These are phyloP conservation scores for Falco novaeseelandiae DNA, from an alignment of 2,797 vertebrate species.

Conservation along the genomic window DNA sequence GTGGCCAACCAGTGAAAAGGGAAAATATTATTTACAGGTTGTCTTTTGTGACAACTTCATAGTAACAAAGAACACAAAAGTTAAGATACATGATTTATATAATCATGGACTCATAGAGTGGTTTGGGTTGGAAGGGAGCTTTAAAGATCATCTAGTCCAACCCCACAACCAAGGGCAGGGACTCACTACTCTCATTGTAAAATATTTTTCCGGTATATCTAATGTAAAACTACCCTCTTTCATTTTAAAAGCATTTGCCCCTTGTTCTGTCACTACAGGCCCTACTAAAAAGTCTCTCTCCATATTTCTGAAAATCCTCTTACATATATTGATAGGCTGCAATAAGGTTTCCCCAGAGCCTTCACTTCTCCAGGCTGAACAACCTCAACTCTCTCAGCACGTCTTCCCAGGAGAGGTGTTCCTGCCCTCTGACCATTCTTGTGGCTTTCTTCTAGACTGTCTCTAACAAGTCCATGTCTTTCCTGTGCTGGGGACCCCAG, in stretches of 20 bases:
- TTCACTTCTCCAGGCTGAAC: neutral
- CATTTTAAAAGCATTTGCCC: neutral
- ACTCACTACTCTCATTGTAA: neutral
- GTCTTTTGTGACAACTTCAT: neutral
- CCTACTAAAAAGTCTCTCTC: neutral
- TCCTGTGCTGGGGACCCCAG: neutral
- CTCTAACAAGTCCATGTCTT: neutral
- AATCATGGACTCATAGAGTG: neutral
- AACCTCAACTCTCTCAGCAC: neutral
- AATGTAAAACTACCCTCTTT: neutral
- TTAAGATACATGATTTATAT: neutral
- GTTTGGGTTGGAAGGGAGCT: neutral
- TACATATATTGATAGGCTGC: neutral
- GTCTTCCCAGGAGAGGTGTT: neutral
- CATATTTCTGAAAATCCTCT: neutral
- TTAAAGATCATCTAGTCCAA: neutral
- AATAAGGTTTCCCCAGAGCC: rapidly evolving
- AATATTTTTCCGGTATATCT: neutral
- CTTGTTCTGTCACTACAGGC: neutral
- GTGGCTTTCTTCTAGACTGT: rapidly evolving
- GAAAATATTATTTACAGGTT: neutral
- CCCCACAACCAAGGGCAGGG: rapidly evolving
- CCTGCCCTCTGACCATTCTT: neutral
- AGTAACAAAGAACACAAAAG: neutral
- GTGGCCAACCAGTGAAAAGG: neutral